phyloP scores from a whole-genome alignment of 1,140 invertebrate species.

The Drosophila saltans region DNA sequence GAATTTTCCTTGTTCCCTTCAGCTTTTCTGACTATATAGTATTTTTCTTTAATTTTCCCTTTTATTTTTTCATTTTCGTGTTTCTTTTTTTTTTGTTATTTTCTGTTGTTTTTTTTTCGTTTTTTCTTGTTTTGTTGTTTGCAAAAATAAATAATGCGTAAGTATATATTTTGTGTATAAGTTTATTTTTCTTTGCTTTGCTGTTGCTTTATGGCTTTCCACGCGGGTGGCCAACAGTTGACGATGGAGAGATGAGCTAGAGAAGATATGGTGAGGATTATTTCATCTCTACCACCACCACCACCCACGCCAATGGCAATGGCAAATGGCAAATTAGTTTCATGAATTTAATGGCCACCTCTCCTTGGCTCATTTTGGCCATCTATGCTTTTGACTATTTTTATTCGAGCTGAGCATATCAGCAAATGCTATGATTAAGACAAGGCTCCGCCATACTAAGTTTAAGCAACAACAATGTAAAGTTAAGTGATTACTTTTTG shows the following conservation, averaged over 20 bases:
- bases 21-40: constrained; percentile 43
- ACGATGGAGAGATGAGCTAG: constrained; percentile 29
- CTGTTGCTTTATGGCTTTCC: constrained; percentile 75
- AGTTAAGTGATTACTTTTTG: constrained; percentile 81
- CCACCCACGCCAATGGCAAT: constrained; percentile 5
- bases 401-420: constrained; percentile 37
- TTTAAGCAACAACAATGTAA: constrained; percentile 45
- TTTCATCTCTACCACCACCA: background rate
- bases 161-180: constrained; percentile 79
- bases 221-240: constrained; percentile 65
- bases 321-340: constrained; percentile 70
- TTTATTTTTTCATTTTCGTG: constrained; percentile 30
- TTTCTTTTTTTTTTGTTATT: constrained; percentile 38
- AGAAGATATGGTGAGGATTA: constrained; percentile 9
- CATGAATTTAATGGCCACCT: constrained; percentile 46
- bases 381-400: constrained; percentile 29
- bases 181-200: constrained; percentile 61
- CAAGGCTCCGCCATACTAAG: constrained; percentile 40
- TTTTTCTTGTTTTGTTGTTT: constrained; percentile 40
- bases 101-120: background rate
- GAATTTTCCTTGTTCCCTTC: constrained; percentile 54
- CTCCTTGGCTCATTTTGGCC: constrained; percentile 26
- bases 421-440: constrained; percentile 69
- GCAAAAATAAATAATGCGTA: constrained; percentile 78
- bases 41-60: constrained; percentile 32